phyloP scores from a whole-genome alignment of 2,888 invertebrate genomes.

The Micropterix aruncella region DNA sequence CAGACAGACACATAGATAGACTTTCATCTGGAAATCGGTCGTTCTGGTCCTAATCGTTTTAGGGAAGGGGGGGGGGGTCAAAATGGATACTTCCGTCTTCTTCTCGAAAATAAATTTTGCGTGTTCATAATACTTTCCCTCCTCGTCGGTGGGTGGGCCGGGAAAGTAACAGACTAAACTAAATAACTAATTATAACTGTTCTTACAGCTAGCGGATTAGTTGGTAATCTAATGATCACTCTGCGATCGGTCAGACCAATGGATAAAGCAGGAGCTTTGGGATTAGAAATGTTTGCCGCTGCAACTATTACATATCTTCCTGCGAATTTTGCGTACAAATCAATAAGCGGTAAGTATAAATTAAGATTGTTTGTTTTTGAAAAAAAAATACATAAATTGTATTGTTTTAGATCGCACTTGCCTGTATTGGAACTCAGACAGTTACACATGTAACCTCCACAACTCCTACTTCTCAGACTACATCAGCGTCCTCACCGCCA shows the following conservation, averaged over 20 bases:
- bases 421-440: slow-evolving; percentile 26
- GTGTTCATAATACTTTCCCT: no score
- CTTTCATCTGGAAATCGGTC: no score
- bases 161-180: no score
- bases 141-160: no score
- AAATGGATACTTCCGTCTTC: no score
- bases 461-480: slow-evolving; percentile 29
- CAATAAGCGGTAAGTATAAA: slow-evolving; percentile 33
- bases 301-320: slow-evolving; percentile 44
- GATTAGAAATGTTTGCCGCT: slow-evolving; percentile 36
- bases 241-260: slow-evolving; percentile 39
- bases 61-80: no score
- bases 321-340: slow-evolving; percentile 46
- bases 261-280: slow-evolving; percentile 47
- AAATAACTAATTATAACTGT: no score
- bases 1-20: no score
- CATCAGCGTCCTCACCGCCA: slow-evolving; percentile 28
- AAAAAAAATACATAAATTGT: slow-evolving; percentile 1
- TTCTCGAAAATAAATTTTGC: no score
- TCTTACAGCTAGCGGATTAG: slow-evolving; percentile 19
- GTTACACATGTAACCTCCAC: slow-evolving; percentile 28
- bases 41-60: no score
- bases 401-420: slow-evolving; percentile 24
- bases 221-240: slow-evolving; percentile 37
- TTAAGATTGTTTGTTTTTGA: background rate